Evolutionary conservation across 92 coral and sea anemone genomes (phyloP).

Genomic region (Parazoanthus atlanticus): DNA sequence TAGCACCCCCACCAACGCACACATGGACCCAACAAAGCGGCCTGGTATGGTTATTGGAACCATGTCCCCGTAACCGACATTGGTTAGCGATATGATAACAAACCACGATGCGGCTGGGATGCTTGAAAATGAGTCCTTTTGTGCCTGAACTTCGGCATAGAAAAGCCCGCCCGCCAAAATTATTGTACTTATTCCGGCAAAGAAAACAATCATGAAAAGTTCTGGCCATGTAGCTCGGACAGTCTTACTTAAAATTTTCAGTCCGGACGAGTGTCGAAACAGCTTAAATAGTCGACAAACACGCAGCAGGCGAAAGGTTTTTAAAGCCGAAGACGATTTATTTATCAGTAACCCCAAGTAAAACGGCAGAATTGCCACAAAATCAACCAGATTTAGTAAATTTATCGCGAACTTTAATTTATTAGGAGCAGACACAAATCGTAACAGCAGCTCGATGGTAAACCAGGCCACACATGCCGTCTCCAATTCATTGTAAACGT

Average conservation of each 20-base stretch:
- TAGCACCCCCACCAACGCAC: conserved; percentile 80
- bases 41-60: conserved; percentile 85
- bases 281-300: conserved; percentile 81
- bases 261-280: conserved; percentile 84
- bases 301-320: conserved; percentile 67
- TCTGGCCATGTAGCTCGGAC: conserved; percentile 85
- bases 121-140: conserved; percentile 71
- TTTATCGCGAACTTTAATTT: conserved; percentile 61
- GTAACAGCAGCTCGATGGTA: conserved; percentile 68
- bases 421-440: conserved; percentile 79
- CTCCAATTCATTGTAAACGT: conserved; percentile 56
- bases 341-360: conserved; percentile 47
- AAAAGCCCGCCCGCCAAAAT: conserved; percentile 78
- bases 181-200: conserved; percentile 73
- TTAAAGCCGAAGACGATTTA: conserved; percentile 25
- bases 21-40: conserved; percentile 73
- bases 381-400: conserved; percentile 73
- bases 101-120: conserved; percentile 96
- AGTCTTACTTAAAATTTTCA: conserved; percentile 80
- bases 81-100: conserved; percentile 86
- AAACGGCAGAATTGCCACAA: conserved; percentile 82
- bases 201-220: conserved; percentile 79
- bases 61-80: conserved; percentile 97
- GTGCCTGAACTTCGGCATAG: conserved; percentile 77
- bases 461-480: conserved; percentile 82